A percentile compares a stretch with the other conserved stretches of the same genome.
Conservation (phyloP, 2,113 vertebrate species). For the Myotis davidii region DNA sequence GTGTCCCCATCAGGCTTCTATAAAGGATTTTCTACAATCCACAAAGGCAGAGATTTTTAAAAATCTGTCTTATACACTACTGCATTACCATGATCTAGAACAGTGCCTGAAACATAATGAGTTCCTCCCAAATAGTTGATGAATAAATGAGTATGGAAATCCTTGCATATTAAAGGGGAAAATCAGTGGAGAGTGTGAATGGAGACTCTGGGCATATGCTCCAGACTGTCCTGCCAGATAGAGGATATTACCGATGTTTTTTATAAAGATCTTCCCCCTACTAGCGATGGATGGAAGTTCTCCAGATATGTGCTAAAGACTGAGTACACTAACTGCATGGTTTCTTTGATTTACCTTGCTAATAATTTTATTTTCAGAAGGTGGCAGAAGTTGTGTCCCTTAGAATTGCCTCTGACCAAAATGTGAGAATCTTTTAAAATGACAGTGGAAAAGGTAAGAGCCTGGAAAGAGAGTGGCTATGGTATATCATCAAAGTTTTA, state of each 20-base stretch:
- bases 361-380: background rate
- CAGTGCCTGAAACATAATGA: background rate
- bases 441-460: background rate
- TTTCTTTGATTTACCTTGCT: background rate
- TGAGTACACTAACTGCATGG: background rate
- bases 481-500: background rate
- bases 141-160: background rate
- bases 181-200: background rate
- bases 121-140: background rate
- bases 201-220: background rate
- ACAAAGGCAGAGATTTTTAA: background rate
- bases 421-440: background rate
- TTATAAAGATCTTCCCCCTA: background rate
- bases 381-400: background rate
- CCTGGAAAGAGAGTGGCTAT: background rate
- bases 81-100: background rate
- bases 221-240: background rate
- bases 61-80: background rate
- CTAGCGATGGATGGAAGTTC: background rate
- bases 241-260: background rate
- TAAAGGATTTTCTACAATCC: background rate
- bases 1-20: background rate
- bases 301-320: background rate
- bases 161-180: background rate
- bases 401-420: background rate